Evolutionary conservation across 2,113 vertebrate genomes (phyloP), one percentile per base, ranked within the genome.

Genomic region (Tinamus guttatus): DNA sequence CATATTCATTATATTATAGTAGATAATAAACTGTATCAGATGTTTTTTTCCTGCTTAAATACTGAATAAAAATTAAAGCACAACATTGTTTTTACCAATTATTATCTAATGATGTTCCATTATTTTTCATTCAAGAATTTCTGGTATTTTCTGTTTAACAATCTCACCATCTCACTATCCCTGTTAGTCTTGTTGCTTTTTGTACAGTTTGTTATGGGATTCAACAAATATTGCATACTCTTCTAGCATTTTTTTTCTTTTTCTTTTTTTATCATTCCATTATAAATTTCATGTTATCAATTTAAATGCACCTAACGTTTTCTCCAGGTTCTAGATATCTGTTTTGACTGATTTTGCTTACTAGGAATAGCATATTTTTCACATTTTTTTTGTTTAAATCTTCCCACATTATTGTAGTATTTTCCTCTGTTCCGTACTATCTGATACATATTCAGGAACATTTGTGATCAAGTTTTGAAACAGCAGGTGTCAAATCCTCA

Each of bases 401-500:
- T 85, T 74, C 25, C 60, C 63, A 77, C 2, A 17, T 83, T 89
- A 73, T 69, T 95, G 56, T 73, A 59, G 67, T 89, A 62, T 94
- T 90, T 80, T 76, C 71, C 36, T 85, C 73, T 92, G 41, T 89
- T 85, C 80, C 93, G 38, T 71, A n/a, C 79, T 88, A 34, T 68
- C 76, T 95, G 56, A 86, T 92, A 83, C 90, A 79, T 86, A 87
- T 93, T 91, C 67, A 68, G 84, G 93, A 93, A 93, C 67, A 84
- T 88, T 96, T 89, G 88, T 30, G 75, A 95, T 85, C 93, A 91
- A 89, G 91, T 93, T 97, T 95, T 80, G 74, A 88, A 95, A 91
- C 87, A 96, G 96, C 94, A 94, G 93, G 96, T 63, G 40, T 93
- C 91, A 93, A 67, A 93, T 95, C 90, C 81, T 93, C 30, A 96